These are phyloP conservation scores for Drosophila robusta DNA, from an alignment of 2,888 invertebrate genomes.

Conservation along the genomic window DNA sequence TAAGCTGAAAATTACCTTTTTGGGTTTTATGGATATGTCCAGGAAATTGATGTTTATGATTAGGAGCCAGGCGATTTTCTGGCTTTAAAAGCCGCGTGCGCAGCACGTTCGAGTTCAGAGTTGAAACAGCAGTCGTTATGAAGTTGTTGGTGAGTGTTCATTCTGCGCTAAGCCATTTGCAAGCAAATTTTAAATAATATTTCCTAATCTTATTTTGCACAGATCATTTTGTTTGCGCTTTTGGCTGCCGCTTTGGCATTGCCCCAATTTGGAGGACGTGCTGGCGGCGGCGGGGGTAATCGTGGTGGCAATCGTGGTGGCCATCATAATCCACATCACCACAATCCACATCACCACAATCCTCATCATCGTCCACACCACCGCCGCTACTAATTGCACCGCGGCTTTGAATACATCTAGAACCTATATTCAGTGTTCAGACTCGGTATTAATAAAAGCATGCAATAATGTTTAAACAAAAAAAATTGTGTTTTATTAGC, in stretches of 20 bases:
- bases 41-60: constrained; percentile 17
- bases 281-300: constrained; percentile 9
- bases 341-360: constrained; percentile 23
- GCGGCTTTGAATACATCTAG: not conserved
- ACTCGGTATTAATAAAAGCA: constrained; percentile 16
- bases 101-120: constrained; percentile 13
- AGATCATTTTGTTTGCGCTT: constrained; percentile 52
- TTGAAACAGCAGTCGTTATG: constrained; percentile 24
- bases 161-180: too few relatives aligned
- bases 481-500: not conserved
- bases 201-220: not conserved
- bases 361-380: constrained; percentile 5
- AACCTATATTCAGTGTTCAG: not conserved
- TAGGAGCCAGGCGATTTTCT: constrained; percentile 2
- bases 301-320: constrained; percentile 24
- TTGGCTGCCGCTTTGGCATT: constrained; percentile 47
- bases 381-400: not conserved
- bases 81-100: constrained; percentile 25
- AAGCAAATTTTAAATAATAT: not conserved
- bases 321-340: constrained; percentile 5
- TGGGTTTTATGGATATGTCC: constrained; percentile 3
- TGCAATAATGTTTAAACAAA: not conserved
- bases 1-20: constrained; percentile 6
- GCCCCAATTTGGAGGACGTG: constrained; percentile 25
- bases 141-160: constrained; percentile 41